These are phyloP conservation scores for Gymnogyps californianus DNA, from an alignment of 2,113 vertebrate genomes.

Conservation along the genomic window DNA sequence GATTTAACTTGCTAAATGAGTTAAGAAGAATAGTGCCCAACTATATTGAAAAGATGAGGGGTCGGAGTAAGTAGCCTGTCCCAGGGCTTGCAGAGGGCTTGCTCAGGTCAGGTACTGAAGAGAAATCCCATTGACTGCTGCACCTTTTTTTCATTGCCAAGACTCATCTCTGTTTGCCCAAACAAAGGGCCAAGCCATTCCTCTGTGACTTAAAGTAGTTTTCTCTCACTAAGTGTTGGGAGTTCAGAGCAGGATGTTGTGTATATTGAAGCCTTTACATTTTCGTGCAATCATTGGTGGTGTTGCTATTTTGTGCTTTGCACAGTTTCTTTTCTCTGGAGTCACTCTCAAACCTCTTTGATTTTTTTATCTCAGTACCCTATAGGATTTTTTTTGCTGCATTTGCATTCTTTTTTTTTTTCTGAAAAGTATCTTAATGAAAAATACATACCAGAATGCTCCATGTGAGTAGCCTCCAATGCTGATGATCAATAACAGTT, in stretches of 20 bases:
- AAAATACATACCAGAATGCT: slow-evolving; percentile 45
- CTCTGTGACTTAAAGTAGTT: background rate
- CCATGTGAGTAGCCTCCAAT: slow-evolving; percentile 21
- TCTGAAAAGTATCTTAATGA: slow-evolving; percentile 39
- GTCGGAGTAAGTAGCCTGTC: background rate
- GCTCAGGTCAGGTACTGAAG: background rate
- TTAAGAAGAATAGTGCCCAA: background rate
- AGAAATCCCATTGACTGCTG: background rate
- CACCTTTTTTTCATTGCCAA: background rate
- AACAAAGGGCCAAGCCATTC: background rate
- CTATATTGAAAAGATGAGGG: background rate
- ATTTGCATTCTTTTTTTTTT: slow-evolving; percentile 10
- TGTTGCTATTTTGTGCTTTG: background rate
- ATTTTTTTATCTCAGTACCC: background rate
- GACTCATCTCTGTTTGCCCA: background rate
- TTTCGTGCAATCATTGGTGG: background rate
- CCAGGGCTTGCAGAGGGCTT: background rate
- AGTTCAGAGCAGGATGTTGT: background rate
- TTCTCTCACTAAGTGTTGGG: background rate
- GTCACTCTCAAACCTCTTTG: background rate
- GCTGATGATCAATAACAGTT: slow-evolving; percentile 67
- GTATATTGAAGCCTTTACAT: background rate
- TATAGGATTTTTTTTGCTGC: slow-evolving; percentile 32
- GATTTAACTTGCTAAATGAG: background rate
- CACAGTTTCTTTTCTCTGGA: background rate